Conservation (phyloP, 2,888 invertebrate genomes). For the Biston betularia region DNA sequence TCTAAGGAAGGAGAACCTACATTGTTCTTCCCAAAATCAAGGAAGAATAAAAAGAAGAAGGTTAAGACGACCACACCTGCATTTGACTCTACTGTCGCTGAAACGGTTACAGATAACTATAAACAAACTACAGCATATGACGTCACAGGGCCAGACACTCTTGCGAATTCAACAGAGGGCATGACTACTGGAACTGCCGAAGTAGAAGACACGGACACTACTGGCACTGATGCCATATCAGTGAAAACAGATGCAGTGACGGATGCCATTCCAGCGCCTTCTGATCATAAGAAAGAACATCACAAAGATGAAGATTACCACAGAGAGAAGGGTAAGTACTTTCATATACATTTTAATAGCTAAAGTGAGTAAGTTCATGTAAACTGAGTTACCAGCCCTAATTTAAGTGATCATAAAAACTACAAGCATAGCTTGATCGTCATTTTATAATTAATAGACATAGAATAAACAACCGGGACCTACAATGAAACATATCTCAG, state of each 20-base stretch:
- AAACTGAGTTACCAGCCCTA: no score
- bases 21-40: conserved; percentile 70
- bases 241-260: conserved; percentile 48
- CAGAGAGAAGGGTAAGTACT: conserved; percentile 66
- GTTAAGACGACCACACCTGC: conserved; percentile 45
- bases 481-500: no score
- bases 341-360: conserved; percentile 18
- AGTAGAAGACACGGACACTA: conserved; percentile 29
- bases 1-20: conserved; percentile 69
- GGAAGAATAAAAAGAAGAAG: conserved; percentile 61
- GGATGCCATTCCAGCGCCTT: conserved; percentile 68
- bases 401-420: no score
- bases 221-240: conserved; percentile 43
- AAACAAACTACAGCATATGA: conserved; percentile 39
- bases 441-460: no score
- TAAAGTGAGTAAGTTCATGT: neutral
- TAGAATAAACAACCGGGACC: no score
- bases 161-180: conserved; percentile 4
- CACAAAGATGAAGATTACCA: conserved; percentile 59
- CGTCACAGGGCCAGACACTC: conserved; percentile 7
- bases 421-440: no score
- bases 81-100: conserved; percentile 53
- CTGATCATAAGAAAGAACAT: conserved; percentile 61
- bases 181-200: conserved; percentile 27
- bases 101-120: conserved; percentile 48